Evolutionary conservation across 2,113 vertebrate genomes (phyloP).

Genomic region (Marmota monax): DNA sequence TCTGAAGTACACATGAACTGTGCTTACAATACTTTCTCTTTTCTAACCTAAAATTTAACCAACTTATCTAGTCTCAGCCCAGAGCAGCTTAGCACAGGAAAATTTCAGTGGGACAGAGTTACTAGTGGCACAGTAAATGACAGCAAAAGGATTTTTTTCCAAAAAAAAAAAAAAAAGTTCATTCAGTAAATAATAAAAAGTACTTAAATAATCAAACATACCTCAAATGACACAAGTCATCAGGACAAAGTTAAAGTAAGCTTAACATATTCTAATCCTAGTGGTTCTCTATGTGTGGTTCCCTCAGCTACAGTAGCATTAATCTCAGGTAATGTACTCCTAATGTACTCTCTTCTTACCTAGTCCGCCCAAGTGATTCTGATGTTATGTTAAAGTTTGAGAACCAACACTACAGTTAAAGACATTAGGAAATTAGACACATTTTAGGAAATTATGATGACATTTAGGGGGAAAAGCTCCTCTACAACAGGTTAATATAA

Average conservation of each 20-base stretch:
- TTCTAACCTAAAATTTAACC: constrained; percentile 28
- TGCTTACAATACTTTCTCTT: neutral
- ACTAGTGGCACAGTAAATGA: neutral
- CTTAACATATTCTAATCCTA: neutral
- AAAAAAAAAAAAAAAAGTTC: no score
- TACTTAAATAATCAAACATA: neutral
- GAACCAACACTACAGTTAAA: neutral
- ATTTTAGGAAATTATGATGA: neutral
- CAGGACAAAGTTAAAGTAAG: constrained; percentile 14
- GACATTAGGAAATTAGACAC: constrained; percentile 27
- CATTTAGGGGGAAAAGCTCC: neutral
- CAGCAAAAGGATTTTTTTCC: no score
- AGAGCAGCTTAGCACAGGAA: neutral
- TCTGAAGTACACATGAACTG: constrained; percentile 10
- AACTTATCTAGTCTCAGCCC: neutral
- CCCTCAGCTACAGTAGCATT: neutral
- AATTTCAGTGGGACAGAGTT: neutral
- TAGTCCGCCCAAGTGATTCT: neutral
- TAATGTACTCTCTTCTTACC: neutral
- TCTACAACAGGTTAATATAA: constrained; percentile 9
- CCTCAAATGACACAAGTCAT: constrained; percentile 4
- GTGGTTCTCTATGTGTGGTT: neutral
- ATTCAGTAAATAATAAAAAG: no score
- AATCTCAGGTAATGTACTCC: neutral
- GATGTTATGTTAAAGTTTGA: neutral